Evolutionary conservation across 2,888 invertebrate genomes (phyloP).

Genomic region (Andrena bicolor): DNA sequence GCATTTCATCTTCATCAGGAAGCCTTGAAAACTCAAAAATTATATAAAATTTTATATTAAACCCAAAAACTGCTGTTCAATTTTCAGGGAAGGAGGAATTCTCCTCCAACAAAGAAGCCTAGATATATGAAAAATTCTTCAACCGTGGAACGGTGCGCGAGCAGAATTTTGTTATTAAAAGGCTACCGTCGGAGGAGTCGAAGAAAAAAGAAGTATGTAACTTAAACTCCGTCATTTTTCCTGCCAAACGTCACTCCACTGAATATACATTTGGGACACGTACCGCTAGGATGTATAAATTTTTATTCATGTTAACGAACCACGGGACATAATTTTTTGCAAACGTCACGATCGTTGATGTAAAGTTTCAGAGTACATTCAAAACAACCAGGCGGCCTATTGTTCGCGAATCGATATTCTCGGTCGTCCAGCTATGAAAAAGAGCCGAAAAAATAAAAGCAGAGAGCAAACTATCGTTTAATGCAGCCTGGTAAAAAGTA

Average conservation of each 20-base stretch:
- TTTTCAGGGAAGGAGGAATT: background rate
- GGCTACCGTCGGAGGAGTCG: background rate
- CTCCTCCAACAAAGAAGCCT: background rate
- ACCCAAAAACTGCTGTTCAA: background rate
- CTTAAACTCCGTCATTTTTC: background rate
- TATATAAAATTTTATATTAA: slow-evolving; percentile 4
- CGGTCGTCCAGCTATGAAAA: background rate
- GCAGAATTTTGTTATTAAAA: slow-evolving; percentile 45
- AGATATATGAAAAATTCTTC: slow-evolving; percentile 34
- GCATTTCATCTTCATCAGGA: background rate
- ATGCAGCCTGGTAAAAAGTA: slow-evolving; percentile 7
- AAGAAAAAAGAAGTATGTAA: background rate
- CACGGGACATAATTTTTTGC: background rate
- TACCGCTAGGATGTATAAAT: background rate
- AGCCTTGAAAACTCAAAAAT: background rate
- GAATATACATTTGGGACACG: background rate
- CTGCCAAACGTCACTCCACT: background rate
- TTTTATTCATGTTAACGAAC: background rate
- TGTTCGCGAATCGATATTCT: slow-evolving; percentile 22
- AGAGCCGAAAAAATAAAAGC: slow-evolving; percentile 17
- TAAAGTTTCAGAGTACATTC: background rate
- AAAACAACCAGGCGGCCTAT: background rate
- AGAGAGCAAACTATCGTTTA: slow-evolving; percentile 15
- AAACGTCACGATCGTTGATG: slow-evolving; percentile 1
- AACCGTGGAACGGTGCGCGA: background rate